Evolutionary conservation across 2,113 vertebrate species (phyloP).

Genomic region (Cheirogaleus medius): DNA sequence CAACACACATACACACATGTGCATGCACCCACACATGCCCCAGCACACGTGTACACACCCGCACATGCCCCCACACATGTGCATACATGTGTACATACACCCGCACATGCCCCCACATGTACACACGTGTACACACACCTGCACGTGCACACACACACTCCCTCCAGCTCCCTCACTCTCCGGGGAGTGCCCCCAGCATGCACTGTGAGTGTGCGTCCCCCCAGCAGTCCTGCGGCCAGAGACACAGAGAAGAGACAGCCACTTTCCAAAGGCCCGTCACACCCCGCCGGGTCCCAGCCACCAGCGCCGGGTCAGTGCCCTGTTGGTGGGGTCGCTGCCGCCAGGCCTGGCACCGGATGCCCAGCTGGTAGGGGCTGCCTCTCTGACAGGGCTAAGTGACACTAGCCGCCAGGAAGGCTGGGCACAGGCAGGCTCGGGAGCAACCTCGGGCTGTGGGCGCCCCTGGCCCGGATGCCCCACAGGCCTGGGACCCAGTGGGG

Average conservation of each 20-base stretch:
- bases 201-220: fast-evolving
- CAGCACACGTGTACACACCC: too few species aligned
- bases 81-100: too few species aligned
- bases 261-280: fast-evolving
- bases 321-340: fast-evolving
- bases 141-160: fast-evolving
- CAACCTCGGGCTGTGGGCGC: not conserved
- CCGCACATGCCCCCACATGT: too few species aligned
- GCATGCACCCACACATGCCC: fast-evolving
- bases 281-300: not conserved
- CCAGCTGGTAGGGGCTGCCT: fast-evolving
- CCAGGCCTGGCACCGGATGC: not conserved
- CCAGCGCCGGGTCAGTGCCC: fast-evolving
- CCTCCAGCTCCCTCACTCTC: fast-evolving
- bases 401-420: fast-evolving
- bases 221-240: not conserved
- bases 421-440: fast-evolving
- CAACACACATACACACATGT: not conserved
- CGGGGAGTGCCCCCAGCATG: fast-evolving
- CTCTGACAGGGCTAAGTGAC: fast-evolving
- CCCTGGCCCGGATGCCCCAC: not conserved
- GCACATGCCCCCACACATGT: too few species aligned
- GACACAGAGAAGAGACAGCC: too few species aligned
- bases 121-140: fast-evolving
- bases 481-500: not conserved